Evolutionary conservation across 1,140 invertebrate genomes (phyloP).

Genomic region (Euura saliciscinereae): DNA sequence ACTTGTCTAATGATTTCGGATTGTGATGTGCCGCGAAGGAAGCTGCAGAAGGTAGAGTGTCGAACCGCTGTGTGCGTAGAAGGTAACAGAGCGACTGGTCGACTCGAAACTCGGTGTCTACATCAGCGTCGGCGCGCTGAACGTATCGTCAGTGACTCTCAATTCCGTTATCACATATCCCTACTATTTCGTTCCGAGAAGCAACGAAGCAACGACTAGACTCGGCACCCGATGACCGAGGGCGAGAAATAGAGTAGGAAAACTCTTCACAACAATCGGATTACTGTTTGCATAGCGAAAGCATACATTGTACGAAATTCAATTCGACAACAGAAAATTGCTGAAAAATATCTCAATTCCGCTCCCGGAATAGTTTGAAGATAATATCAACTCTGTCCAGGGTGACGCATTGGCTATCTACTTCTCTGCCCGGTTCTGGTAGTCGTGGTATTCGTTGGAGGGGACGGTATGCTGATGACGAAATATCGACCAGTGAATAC

Average conservation of each 20-base stretch:
- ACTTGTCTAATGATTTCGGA: constrained; percentile 9
- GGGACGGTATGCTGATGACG: constrained; percentile 24
- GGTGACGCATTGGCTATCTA: not conserved
- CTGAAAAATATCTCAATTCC: too few species aligned
- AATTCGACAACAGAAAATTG: too few species aligned
- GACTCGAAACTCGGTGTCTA: constrained; percentile 18
- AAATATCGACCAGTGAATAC: constrained; percentile 31
- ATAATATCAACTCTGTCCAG: not conserved
- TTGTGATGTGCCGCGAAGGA: not conserved
- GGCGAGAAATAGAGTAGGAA: too few species aligned
- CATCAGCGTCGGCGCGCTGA: constrained; percentile 20
- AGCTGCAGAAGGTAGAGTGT: constrained; percentile 7
- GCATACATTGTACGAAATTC: too few species aligned
- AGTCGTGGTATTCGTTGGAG: constrained; percentile 23
- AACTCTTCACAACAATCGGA: too few species aligned
- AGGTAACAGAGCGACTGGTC: constrained; percentile 31
- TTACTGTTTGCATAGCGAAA: too few species aligned
- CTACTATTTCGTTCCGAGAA: not conserved
- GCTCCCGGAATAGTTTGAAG: too few species aligned
- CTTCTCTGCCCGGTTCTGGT: not conserved
- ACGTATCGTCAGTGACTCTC: not conserved
- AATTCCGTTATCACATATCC: not conserved
- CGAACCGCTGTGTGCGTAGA: constrained; percentile 27
- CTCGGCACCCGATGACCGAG: not conserved
- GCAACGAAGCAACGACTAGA: too few species aligned